phyloP scores from a whole-genome alignment of 1,140 invertebrate species.

The Heliconius eleuchia region DNA sequence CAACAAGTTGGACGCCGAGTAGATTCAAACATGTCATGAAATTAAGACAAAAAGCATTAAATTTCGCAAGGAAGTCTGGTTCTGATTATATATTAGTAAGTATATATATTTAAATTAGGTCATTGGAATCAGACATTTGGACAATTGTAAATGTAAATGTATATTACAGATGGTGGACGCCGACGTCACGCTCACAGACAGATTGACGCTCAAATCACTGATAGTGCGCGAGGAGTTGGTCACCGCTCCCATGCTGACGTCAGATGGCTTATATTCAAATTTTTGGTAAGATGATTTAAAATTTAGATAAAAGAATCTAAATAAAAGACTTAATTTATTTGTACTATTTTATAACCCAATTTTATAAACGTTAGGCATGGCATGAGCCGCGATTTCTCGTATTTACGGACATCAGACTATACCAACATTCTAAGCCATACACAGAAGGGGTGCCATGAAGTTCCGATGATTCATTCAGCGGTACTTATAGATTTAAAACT shows the following conservation, averaged over 20 bases:
- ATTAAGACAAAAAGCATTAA: slow-evolving; percentile 90
- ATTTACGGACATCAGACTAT: background rate
- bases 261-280: slow-evolving; percentile 95
- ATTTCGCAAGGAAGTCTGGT: slow-evolving; percentile 83
- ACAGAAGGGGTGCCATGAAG: slow-evolving; percentile 87
- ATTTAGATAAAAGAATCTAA: background rate
- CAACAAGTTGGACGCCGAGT: slow-evolving; percentile 88
- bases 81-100: slow-evolving; percentile 68
- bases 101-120: slow-evolving; percentile 20
- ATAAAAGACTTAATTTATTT: background rate
- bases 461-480: slow-evolving; percentile 96
- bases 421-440: background rate
- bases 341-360: background rate
- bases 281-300: slow-evolving; percentile 86
- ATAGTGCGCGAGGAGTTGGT: slow-evolving; percentile 85
- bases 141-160: background rate
- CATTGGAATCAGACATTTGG: background rate
- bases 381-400: background rate
- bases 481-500: slow-evolving; percentile 91
- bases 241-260: slow-evolving; percentile 92
- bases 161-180: slow-evolving; percentile 90
- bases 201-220: slow-evolving; percentile 85
- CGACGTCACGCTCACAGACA: slow-evolving; percentile 92
- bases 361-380: background rate
- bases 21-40: slow-evolving; percentile 92